phyloP scores from a whole-genome alignment of 2,113 vertebrate species.

The Phodopus roborovskii region DNA sequence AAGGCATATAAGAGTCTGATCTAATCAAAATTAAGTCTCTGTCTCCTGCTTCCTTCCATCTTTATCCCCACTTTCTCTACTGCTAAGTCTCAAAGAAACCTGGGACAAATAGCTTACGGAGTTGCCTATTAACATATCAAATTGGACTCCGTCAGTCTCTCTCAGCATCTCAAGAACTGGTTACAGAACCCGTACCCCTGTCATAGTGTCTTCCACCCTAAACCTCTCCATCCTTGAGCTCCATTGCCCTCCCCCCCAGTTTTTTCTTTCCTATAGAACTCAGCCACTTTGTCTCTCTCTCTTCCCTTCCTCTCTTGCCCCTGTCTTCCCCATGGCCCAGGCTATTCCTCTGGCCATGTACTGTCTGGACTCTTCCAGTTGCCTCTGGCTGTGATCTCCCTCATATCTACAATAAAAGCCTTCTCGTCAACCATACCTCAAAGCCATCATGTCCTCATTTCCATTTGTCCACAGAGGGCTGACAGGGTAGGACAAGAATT shows the following conservation, averaged over 20 bases:
- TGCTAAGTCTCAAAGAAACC: neutral
- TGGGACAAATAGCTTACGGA: neutral
- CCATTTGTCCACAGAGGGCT: neutral
- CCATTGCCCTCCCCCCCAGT: neutral
- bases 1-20: neutral
- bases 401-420: neutral
- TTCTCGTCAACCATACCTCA: neutral
- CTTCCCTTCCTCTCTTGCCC: neutral
- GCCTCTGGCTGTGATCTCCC: neutral
- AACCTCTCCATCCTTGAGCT: neutral
- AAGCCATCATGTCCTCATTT: neutral
- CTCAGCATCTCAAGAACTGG: neutral
- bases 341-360: neutral
- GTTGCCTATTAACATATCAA: neutral
- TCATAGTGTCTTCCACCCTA: too few species aligned
- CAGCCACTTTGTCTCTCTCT: neutral
- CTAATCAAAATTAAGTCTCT: neutral
- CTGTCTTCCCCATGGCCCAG: neutral
- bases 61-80: accelerated
- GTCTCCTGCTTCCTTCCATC: too few species aligned
- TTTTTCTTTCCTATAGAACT: too few species aligned
- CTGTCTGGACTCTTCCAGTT: neutral
- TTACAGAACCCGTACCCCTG: neutral
- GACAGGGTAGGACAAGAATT: neutral
- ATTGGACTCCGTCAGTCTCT: neutral